Percentiles rank a stretch among this genome's conserved stretches.
Conservation (phyloP, 2,888 invertebrate species). For the Conomelus anceps region DNA sequence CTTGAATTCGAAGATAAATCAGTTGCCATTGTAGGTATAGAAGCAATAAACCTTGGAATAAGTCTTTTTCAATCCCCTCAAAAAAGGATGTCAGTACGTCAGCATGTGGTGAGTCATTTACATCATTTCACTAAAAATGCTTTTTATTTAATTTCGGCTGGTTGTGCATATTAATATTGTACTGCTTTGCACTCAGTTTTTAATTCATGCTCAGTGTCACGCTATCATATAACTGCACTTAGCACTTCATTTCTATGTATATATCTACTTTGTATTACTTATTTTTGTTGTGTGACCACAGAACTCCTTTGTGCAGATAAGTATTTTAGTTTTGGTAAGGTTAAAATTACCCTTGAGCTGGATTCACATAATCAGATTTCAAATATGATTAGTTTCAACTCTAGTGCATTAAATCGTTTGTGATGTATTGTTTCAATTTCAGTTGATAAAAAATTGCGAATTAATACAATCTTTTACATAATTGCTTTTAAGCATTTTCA, state of each 20-base stretch:
- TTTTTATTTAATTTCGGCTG: too few species aligned
- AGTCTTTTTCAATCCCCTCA: neutral
- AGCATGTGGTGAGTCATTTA: neutral
- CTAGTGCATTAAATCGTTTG: too few species aligned
- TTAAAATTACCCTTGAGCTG: too few species aligned
- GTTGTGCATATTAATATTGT: neutral
- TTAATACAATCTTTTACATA: too few species aligned
- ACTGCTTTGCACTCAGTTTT: neutral
- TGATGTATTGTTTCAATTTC: too few species aligned
- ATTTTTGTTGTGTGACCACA: neutral
- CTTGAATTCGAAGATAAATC: slow-evolving; percentile 7
- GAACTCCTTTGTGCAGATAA: neutral
- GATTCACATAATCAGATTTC: too few species aligned
- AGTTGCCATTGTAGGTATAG: neutral
- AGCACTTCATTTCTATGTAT: neutral
- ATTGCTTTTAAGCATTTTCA: too few species aligned
- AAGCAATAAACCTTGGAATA: neutral
- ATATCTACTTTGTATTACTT: neutral
- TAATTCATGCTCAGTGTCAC: neutral
- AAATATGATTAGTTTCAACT: too few species aligned
- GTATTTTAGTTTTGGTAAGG: neutral
- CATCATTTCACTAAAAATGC: neutral
- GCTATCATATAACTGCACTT: neutral
- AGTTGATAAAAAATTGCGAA: too few species aligned
- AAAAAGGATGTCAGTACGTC: neutral